Conservation (phyloP, 2,888 invertebrate species). For the Frankliniella fusca region DNA sequence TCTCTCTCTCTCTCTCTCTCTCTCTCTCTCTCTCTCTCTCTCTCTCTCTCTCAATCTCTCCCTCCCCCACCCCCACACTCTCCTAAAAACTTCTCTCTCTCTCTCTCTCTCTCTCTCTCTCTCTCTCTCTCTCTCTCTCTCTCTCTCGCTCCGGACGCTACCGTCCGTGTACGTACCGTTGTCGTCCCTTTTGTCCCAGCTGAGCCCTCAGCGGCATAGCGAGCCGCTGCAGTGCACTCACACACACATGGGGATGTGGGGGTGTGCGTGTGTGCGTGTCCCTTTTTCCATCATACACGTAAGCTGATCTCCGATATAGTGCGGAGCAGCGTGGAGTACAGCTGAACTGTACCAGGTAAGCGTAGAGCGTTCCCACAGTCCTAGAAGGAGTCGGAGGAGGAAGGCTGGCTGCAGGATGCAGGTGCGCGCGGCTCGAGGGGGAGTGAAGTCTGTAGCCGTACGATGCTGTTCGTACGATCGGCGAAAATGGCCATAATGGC, state of each 20-base stretch:
- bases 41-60: neutral
- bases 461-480: neutral
- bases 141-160: neutral
- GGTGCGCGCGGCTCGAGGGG: neutral
- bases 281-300: neutral
- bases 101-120: neutral
- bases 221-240: neutral
- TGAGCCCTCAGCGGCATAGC: neutral
- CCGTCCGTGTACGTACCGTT: neutral
- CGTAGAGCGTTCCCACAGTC: slow-evolving; percentile 17
- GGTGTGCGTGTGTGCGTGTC: neutral
- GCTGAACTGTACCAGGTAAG: neutral
- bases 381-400: neutral
- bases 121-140: neutral
- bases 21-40: neutral
- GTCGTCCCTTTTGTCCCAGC: slow-evolving; percentile 4
- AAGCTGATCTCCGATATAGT: slow-evolving; percentile 18
- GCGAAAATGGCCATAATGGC: neutral
- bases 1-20: neutral
- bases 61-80: too few species aligned
- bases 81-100: too few species aligned
- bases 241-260: neutral
- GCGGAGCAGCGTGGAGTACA: neutral
- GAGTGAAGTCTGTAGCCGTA: neutral
- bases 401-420: neutral